phyloP scores from a whole-genome alignment of 2,113 vertebrate genomes.

The Xiphophorus maculatus region DNA sequence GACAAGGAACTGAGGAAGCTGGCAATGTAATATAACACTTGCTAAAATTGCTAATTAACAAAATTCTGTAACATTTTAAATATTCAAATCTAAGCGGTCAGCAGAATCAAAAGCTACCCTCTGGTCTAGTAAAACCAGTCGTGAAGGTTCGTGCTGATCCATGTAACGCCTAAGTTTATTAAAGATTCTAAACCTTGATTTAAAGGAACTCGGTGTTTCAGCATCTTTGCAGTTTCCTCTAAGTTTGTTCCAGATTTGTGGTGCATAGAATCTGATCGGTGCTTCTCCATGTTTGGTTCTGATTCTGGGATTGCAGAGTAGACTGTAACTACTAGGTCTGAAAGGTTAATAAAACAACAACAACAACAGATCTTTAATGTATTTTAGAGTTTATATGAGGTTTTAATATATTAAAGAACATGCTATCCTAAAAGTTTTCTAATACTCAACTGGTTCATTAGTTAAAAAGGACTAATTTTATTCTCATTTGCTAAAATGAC shows the following conservation, averaged over 20 bases:
- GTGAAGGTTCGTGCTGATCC: background rate
- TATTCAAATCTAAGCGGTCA: background rate
- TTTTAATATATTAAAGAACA: background rate
- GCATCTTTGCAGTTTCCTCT: too few relatives aligned
- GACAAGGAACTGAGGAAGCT: background rate
- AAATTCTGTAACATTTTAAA: background rate
- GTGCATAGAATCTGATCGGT: too few relatives aligned
- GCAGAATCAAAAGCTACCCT: background rate
- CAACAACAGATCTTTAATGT: too few relatives aligned
- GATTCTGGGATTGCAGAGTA: too few relatives aligned
- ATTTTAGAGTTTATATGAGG: background rate
- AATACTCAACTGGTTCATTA: background rate
- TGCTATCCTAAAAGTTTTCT: background rate
- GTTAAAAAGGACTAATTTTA: background rate
- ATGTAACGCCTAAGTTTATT: background rate
- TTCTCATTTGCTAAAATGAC: slow-evolving; percentile 12
- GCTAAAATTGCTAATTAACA: background rate
- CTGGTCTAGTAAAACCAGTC: background rate
- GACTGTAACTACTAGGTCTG: too few relatives aligned
- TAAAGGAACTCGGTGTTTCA: too few relatives aligned
- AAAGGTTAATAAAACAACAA: too few relatives aligned
- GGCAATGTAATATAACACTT: background rate
- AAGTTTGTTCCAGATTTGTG: too few relatives aligned
- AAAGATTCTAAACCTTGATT: background rate
- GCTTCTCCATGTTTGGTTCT: too few relatives aligned